Percentiles rank a stretch among this genome's conserved stretches.
Conservation (phyloP, 2,888 invertebrate species). For the Steromphala cineraria region DNA sequence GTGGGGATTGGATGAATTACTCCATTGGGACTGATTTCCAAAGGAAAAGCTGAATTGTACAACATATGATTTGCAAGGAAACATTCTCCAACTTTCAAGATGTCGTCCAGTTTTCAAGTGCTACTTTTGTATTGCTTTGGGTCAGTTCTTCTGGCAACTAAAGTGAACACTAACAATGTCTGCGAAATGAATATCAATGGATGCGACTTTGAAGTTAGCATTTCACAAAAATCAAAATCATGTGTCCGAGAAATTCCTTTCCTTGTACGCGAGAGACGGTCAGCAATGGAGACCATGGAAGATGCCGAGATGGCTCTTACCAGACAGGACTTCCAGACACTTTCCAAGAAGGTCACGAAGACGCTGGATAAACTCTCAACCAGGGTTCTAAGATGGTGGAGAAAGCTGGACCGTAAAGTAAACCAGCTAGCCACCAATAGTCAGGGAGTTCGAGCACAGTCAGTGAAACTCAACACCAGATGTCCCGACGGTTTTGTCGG, state of each 20-base stretch:
- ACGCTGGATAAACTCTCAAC: slow-evolving; percentile 47
- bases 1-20: too few relatives aligned
- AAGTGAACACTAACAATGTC: neutral
- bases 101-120: too few relatives aligned
- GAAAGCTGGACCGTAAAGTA: slow-evolving; percentile 50
- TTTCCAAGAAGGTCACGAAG: slow-evolving; percentile 33
- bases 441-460: neutral
- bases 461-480: neutral
- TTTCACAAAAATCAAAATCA: slow-evolving; percentile 32
- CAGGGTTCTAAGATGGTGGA: slow-evolving; percentile 55
- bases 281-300: neutral
- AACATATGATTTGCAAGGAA: too few relatives aligned
- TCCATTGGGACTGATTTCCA: too few relatives aligned
- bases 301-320: neutral
- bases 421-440: slow-evolving; percentile 19
- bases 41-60: too few relatives aligned
- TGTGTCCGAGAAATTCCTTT: neutral
- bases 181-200: slow-evolving; percentile 33
- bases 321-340: slow-evolving; percentile 11
- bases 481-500: slow-evolving; percentile 63
- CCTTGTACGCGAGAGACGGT: slow-evolving; percentile 1
- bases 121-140: too few relatives aligned
- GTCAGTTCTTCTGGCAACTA: neutral
- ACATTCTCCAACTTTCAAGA: too few relatives aligned
- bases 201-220: slow-evolving; percentile 32